These are phyloP conservation scores for Atta cephalotes DNA, from an alignment of 1,140 invertebrate genomes.

Conservation along the genomic window DNA sequence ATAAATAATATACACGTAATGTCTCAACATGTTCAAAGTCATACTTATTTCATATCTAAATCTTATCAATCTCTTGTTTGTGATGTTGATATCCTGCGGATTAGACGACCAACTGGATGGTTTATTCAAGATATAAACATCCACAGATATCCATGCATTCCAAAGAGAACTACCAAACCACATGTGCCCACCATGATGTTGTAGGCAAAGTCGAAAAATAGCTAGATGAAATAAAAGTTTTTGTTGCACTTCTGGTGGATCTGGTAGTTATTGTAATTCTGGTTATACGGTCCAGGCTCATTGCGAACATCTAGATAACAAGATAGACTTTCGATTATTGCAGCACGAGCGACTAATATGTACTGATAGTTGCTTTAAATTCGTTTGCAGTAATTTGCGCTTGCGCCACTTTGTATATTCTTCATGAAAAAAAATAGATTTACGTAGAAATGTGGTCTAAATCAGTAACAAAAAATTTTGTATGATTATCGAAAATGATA, in stretches of 20 bases:
- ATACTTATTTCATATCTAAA: conserved; percentile 75
- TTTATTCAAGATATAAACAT: conserved; percentile 68
- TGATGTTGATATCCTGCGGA: background rate
- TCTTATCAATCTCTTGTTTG: conserved; percentile 65
- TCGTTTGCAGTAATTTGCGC: background rate
- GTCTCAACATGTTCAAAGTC: background rate
- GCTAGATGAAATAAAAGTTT: conserved; percentile 70
- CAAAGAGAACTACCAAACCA: conserved; percentile 71
- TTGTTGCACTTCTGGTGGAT: conserved; percentile 45
- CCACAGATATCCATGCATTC: conserved; percentile 76
- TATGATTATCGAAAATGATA: background rate
- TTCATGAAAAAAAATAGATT: background rate
- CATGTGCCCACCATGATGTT: conserved; percentile 68
- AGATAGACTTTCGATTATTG: background rate
- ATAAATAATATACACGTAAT: background rate
- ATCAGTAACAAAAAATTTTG: background rate
- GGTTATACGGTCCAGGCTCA: background rate
- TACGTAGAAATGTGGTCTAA: background rate
- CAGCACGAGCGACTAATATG: background rate
- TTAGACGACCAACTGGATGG: conserved; percentile 41
- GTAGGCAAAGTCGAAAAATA: conserved; percentile 68
- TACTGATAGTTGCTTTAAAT: conserved; percentile 21
- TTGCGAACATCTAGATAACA: background rate
- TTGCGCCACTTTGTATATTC: conserved; percentile 30
- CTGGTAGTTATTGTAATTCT: too few relatives aligned